Percentiles rank a stretch among this genome's conserved stretches.
Evolutionary conservation across 1,140 invertebrate genomes (phyloP).

Genomic region (Drosophila rufa): DNA sequence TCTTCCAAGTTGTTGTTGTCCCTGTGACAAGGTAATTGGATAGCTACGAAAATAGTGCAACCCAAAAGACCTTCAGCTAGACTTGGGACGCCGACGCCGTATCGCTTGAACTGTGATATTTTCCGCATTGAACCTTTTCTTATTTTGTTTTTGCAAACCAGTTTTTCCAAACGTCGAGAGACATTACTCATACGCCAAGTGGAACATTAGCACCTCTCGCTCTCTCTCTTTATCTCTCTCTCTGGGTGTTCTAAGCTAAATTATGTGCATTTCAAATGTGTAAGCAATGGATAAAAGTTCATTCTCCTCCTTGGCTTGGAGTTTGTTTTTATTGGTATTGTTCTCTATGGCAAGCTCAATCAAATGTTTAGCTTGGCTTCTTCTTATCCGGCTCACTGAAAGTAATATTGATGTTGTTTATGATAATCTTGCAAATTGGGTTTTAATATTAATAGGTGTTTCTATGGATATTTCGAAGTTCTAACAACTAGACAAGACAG

Average conservation of each 20-base stretch:
- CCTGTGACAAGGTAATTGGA: slow-evolving; percentile 62
- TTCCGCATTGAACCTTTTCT: slow-evolving; percentile 28
- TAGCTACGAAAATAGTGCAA: slow-evolving; percentile 69
- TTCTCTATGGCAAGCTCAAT: slow-evolving; percentile 67
- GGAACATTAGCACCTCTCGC: slow-evolving; percentile 30
- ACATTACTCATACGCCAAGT: slow-evolving; percentile 70
- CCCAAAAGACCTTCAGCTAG: slow-evolving; percentile 30
- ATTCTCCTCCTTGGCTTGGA: slow-evolving; percentile 53
- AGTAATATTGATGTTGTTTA: not conserved
- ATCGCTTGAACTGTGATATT: slow-evolving; percentile 46
- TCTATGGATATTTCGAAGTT: not conserved
- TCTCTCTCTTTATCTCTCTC: not conserved
- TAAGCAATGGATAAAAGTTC: slow-evolving; percentile 50
- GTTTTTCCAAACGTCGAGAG: slow-evolving; percentile 18
- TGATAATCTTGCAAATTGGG: too few relatives aligned
- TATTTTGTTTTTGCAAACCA: slow-evolving; percentile 19
- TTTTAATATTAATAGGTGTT: not conserved
- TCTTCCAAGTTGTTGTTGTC: slow-evolving; percentile 34
- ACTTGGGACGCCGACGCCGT: not conserved
- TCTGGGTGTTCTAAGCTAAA: slow-evolving; percentile 37
- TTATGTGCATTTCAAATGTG: slow-evolving; percentile 73
- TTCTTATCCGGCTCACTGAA: slow-evolving; percentile 19
- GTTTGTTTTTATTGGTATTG: slow-evolving; percentile 17
- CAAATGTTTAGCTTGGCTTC: slow-evolving; percentile 61
- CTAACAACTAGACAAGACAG: not conserved